Evolutionary conservation across 30 jellyfish, hydroid and myxozoan species (phyloP), one percentile per base, ranked within the genome.

Genomic region (Sanderia malayensis): DNA sequence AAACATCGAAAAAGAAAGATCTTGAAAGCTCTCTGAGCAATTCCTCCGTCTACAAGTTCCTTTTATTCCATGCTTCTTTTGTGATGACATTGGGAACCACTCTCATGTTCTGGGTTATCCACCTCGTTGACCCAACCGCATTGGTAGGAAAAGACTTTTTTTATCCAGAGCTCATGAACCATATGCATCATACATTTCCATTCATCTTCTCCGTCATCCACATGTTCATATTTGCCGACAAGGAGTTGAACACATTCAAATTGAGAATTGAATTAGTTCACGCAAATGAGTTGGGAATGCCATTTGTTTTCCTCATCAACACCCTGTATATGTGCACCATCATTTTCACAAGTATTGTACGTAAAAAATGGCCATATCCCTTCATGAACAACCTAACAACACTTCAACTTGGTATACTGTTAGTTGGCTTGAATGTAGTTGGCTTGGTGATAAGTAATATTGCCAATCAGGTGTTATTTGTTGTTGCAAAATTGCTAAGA

Each of bases 181-280:
- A 80, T 33, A 68, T 80, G 93, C 93, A 80, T 79, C 93, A 80
- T 37, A 80, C 93, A 10, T 57, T 80, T 20, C 93, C 93, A 13
- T 68, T 70, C 21, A 25, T 80, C 37, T 41, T 70, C 60, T 80
- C 93, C 2, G 61, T 80, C 29, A n/a, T 69, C 44, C 93, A 67
- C 61, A 26, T 80, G 58, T 80, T 34, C 32, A 45, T 80, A 4
- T 69, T 52, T 80, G 93, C 77, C 3, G 69, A 80, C 31, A 44
- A 61, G 17, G 93, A 80, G 53, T 64, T 78, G 46, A 78, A 78
- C 69, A 78, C 76, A 4, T 78, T 64, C 58, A 44, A 78, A 13
- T 58, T 78, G 30, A 78, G 66, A 34, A 78, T 78, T 28, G 89
- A 57, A 52, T 67, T 65, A 4, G 53, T 49, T 68, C 61, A 66